Conservation (phyloP, 2,113 vertebrate genomes). For the Elanoides forficatus region DNA sequence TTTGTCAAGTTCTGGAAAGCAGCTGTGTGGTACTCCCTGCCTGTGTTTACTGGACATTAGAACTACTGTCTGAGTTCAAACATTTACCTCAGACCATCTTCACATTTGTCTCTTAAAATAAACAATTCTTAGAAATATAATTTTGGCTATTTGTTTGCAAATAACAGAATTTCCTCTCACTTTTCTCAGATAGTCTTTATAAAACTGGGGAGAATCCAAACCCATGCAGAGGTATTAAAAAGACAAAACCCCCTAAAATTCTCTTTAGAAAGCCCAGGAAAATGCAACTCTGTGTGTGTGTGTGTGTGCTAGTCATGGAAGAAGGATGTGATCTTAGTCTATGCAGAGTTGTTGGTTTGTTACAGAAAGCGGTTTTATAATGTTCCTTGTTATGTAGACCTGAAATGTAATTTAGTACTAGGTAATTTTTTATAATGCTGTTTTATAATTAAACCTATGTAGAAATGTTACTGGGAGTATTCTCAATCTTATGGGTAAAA, state of each 20-base stretch:
- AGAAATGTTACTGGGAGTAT: background rate
- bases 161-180: background rate
- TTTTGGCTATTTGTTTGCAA: background rate
- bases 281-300: background rate
- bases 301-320: background rate
- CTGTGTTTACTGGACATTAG: background rate
- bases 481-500: background rate
- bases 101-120: background rate
- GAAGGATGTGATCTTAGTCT: background rate
- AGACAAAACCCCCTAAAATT: background rate
- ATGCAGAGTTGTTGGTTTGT: background rate
- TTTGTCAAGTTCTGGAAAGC: background rate
- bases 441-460: background rate
- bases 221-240: background rate
- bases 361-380: background rate
- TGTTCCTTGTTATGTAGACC: background rate
- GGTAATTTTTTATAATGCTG: background rate
- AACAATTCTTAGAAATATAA: background rate
- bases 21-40: background rate
- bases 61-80: background rate
- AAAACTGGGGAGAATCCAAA: background rate
- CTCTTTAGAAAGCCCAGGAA: background rate
- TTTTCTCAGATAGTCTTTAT: background rate
- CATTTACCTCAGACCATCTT: background rate
- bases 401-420: background rate